Evolutionary conservation across 2,797 vertebrate species (phyloP).

Genomic region (Brachyrhaphis roseni): DNA sequence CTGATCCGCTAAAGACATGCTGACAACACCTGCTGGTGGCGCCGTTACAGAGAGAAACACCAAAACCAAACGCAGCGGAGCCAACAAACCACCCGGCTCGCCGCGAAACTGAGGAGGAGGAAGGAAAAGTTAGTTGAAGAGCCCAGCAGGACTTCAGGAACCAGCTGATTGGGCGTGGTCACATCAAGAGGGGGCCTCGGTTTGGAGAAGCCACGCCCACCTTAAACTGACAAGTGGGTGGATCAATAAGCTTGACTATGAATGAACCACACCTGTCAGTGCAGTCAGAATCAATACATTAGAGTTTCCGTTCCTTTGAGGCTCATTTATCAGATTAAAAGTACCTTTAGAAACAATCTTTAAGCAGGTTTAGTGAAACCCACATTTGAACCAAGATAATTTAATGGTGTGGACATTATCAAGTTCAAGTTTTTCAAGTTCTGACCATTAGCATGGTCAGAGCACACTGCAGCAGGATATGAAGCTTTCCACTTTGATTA

Average conservation of each 20-base stretch:
- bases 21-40: conserved; percentile 23
- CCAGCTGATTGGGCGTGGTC: conserved; percentile 73
- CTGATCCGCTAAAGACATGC: conserved; percentile 80
- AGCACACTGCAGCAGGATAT: no score
- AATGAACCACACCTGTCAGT: not conserved
- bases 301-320: not conserved
- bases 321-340: not conserved
- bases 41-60: not conserved
- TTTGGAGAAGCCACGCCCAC: conserved; percentile 44
- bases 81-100: not conserved
- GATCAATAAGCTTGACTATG: not conserved
- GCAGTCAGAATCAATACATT: not conserved
- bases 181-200: not conserved
- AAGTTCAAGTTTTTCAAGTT: no score
- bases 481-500: no score
- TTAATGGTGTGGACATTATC: no score
- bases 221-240: conserved; percentile 43
- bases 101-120: not conserved
- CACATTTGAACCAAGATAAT: no score
- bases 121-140: conserved; percentile 37
- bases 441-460: no score
- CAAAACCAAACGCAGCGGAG: not conserved
- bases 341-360: not conserved
- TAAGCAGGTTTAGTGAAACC: not conserved
- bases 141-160: conserved; percentile 50